phyloP scores from a whole-genome alignment of 2,797 vertebrate genomes.

The Natrix natrix region DNA sequence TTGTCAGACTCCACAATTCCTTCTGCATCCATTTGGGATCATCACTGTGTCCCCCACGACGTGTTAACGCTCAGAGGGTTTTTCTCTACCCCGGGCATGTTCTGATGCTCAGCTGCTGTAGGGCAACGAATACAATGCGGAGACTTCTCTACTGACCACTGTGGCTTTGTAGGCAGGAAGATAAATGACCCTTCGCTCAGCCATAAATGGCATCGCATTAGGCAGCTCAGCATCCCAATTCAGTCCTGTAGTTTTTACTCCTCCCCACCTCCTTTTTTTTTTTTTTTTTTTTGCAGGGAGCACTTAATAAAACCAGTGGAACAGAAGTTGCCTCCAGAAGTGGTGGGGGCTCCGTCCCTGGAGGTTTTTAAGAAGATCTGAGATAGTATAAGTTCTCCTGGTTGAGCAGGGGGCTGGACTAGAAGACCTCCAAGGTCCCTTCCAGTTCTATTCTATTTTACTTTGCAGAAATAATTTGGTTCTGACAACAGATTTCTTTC shows the following conservation, averaged over 20 bases:
- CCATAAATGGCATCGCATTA: background rate
- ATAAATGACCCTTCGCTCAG: background rate
- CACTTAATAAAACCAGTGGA: no score
- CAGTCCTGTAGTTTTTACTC: background rate
- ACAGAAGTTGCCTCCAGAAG: no score
- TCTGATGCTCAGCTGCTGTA: background rate
- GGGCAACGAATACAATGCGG: background rate
- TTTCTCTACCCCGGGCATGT: background rate
- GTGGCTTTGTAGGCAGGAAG: no score
- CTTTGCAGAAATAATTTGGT: background rate
- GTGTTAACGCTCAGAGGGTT: background rate
- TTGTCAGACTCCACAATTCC: background rate
- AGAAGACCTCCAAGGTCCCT: no score
- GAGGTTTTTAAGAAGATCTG: no score
- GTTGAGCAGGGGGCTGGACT: no score
- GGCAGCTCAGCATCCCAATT: background rate
- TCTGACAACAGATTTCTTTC: background rate
- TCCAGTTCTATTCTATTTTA: no score
- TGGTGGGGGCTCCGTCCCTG: no score
- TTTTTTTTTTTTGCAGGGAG: accelerated
- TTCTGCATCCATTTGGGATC: background rate
- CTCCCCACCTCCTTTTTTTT: accelerated
- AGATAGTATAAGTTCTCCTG: no score
- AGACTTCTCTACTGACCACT: no score
- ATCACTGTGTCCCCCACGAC: background rate